Evolutionary conservation across 2,888 invertebrate species (phyloP).

Genomic region (Agrotis segetum): DNA sequence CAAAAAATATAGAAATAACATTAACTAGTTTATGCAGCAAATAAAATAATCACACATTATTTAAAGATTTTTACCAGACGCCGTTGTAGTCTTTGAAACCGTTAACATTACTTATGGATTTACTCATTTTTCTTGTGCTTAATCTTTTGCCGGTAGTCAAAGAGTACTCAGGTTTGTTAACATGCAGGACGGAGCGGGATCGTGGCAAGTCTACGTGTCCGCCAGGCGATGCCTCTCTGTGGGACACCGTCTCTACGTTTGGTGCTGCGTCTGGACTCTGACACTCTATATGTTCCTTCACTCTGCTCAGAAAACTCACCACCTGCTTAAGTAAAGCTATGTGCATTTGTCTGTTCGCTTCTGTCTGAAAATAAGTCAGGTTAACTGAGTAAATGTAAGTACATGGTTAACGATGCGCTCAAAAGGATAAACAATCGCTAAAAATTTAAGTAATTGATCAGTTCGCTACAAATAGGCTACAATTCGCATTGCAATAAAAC

Average conservation of each 20-base stretch:
- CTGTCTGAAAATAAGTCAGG: slow-evolving; percentile 90
- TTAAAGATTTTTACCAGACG: slow-evolving; percentile 76
- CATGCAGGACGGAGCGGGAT: slow-evolving; percentile 84
- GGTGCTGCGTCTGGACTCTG: slow-evolving; percentile 73
- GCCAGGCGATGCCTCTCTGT: slow-evolving; percentile 65
- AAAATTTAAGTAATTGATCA: slow-evolving; percentile 27
- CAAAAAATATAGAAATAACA: slow-evolving; percentile 4
- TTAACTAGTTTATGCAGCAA: background rate
- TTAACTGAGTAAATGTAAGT: slow-evolving; percentile 54
- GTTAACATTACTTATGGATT: slow-evolving; percentile 86
- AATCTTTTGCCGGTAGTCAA: slow-evolving; percentile 79
- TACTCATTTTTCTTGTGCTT: slow-evolving; percentile 84
- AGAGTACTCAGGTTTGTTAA: slow-evolving; percentile 83
- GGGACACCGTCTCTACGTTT: slow-evolving; percentile 67
- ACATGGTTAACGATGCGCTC: slow-evolving; percentile 7
- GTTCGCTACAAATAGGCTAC: slow-evolving; percentile 57
- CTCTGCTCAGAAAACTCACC: slow-evolving; percentile 92
- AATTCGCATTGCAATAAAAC: slow-evolving; percentile 62
- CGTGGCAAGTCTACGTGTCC: slow-evolving; percentile 82
- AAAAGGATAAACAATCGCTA: slow-evolving; percentile 26
- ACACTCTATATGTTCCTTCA: slow-evolving; percentile 92
- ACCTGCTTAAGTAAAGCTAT: slow-evolving; percentile 94
- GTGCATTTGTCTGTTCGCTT: slow-evolving; percentile 94
- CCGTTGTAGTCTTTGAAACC: slow-evolving; percentile 80
- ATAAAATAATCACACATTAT: background rate